A percentile compares a stretch with the other conserved stretches of the same genome.
Conservation (phyloP, 53 echinoderm and acorn worm species). For the Apostichopus leukothele region DNA sequence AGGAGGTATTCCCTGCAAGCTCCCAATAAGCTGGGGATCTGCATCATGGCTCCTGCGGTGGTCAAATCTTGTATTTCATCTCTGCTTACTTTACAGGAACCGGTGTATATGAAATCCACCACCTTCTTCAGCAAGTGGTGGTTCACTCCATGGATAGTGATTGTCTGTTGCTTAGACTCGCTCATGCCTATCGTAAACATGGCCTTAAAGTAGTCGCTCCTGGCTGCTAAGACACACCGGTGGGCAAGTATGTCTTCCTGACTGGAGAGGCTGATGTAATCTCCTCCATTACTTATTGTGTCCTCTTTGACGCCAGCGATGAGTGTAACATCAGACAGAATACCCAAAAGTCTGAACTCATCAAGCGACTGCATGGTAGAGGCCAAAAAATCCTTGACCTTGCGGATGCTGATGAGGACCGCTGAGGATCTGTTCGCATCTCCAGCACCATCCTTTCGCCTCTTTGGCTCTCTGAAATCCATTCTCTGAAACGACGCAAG, state of each 20-base stretch:
- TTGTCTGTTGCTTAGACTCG: slow-evolving; percentile 27
- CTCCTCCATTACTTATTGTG: background rate
- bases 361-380: slow-evolving; percentile 23
- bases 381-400: background rate
- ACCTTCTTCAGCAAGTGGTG: slow-evolving; percentile 17
- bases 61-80: slow-evolving; percentile 29
- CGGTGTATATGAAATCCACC: slow-evolving; percentile 33
- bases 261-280: background rate
- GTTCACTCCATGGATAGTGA: slow-evolving; percentile 28
- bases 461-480: slow-evolving; percentile 4
- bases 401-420: background rate
- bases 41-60: slow-evolving; percentile 14
- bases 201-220: slow-evolving; percentile 46
- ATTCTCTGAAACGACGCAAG: background rate
- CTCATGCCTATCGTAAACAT: slow-evolving; percentile 47
- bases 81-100: background rate
- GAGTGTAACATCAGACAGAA: slow-evolving; percentile 22
- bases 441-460: background rate
- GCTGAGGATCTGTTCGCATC: background rate
- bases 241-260: slow-evolving; percentile 2
- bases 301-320: background rate
- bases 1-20: background rate
- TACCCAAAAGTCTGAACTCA: background rate
- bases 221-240: slow-evolving; percentile 25
- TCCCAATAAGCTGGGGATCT: background rate